phyloP scores from a whole-genome alignment of 2,113 vertebrate species.

The Peromyscus californicus region DNA sequence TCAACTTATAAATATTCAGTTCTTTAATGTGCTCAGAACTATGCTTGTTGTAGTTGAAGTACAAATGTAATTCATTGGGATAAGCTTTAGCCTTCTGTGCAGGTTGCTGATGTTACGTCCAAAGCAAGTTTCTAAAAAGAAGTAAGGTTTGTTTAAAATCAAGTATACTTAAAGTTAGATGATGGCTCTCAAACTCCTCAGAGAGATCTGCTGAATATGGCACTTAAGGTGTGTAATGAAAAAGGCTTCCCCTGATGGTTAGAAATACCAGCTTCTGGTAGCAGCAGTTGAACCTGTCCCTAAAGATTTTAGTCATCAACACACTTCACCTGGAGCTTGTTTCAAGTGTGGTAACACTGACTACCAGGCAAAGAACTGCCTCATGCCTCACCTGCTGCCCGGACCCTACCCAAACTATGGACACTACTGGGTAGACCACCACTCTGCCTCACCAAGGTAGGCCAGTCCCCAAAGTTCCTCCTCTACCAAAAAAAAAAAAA shows the following conservation, averaged over 20 bases:
- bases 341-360: too few species aligned
- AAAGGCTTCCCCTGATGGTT: neutral
- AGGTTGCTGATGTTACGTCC: neutral
- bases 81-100: neutral
- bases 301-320: neutral
- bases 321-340: neutral
- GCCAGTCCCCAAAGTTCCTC: neutral
- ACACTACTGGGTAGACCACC: neutral
- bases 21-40: neutral
- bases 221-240: neutral
- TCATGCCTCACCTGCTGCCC: neutral
- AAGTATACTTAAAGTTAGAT: neutral
- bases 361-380: neutral
- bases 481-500: neutral
- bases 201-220: neutral
- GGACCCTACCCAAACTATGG: neutral
- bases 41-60: neutral
- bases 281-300: neutral
- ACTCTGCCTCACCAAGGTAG: neutral
- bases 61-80: neutral
- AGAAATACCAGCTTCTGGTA: neutral
- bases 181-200: neutral
- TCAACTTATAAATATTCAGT: neutral
- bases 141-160: neutral
- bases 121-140: neutral